A percentile compares a stretch with the other conserved stretches of the same genome.
phyloP scores from a whole-genome alignment of 2,797 vertebrate genomes.

The Philypnodon macrostomus region DNA sequence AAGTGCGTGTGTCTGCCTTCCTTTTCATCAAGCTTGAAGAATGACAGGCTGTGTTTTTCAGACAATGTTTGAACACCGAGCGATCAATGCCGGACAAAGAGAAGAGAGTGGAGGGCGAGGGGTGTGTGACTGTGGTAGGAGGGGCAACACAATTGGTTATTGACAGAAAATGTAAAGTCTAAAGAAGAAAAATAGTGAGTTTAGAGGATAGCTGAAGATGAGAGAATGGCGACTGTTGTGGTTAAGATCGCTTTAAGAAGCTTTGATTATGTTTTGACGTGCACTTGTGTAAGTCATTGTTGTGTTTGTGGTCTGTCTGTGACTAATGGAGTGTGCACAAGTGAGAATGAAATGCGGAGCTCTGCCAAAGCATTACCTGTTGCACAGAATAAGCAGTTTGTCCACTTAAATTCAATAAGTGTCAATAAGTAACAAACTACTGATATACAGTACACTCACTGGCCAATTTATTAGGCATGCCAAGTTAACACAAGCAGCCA shows the following conservation, averaged over 20 bases:
- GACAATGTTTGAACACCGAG: conserved; percentile 68
- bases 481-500: too few relatives aligned
- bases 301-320: conserved; percentile 3
- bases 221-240: conserved; percentile 20
- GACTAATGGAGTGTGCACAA: conserved; percentile 17
- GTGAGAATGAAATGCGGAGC: conserved; percentile 12
- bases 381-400: conserved; percentile 1
- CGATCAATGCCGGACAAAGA: conserved; percentile 78
- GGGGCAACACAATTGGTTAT: conserved; percentile 81
- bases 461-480: too few relatives aligned
- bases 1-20: conserved; percentile 49
- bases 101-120: conserved; percentile 58
- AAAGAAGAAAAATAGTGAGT: conserved; percentile 61
- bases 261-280: conserved; percentile 37
- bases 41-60: conserved; percentile 76
- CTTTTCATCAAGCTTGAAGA: conserved; percentile 53
- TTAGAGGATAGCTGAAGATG: conserved; percentile 37
- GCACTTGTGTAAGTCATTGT: conserved; percentile 18
- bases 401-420: too few relatives aligned
- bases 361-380: conserved; percentile 13
- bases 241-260: conserved; percentile 33
- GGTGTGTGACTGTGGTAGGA: conserved; percentile 53
- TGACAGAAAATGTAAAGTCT: conserved; percentile 79
- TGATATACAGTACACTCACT: too few relatives aligned
- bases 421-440: too few relatives aligned